Evolutionary conservation across 2,888 invertebrate species (phyloP), one percentile per base, ranked within the genome.

Genomic region (Caenorhabditis sulstoni): DNA sequence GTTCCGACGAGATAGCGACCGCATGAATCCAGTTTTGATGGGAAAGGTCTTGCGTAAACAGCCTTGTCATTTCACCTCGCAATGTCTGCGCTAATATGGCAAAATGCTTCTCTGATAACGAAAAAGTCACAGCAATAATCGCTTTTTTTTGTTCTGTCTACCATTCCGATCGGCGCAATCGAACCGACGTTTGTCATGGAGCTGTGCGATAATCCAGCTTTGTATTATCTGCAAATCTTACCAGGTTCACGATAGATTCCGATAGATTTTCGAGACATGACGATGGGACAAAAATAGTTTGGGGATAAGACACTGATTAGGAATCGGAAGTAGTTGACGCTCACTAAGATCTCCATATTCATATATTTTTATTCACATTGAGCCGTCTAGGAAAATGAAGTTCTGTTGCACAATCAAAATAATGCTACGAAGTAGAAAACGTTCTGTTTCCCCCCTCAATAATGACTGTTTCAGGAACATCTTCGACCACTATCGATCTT

Each of bases 401-500:
- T 64, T 73, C 39, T 64, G 49, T 50, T 73, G 58, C 37, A 73
- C 50, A 12, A 64, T 73, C 3, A 59, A 50, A 23, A 68, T 68
- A 0, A 39, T 47, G 49, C n/a, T 73, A n/a, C 64, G 50, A 47
- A 55, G 58, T 58, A 16, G 44, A 14, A 18, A 18, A 18, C 7
- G 29, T 16, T 22, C n/a, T 11, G 18, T 53, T 53, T 35, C 37
- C 11, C 16, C 11, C 8, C 1, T 9, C 16, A 14, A 53, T 18
- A n/a, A n/a, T 22, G 8, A 3, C 29, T n/a, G 7, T 49, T 55
- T 45, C 41, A 73, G 73, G 73, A 61, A 66, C 73, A n/a, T 79
- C 79, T n/a, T 79, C 79, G n/a, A 73, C 79, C 14, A 79, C 79
- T 20, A 79, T 79, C 37, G 79, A 79, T 53, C 62, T 79, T 18